These are phyloP conservation scores for Helicoverpa assulta DNA, from an alignment of 2,888 invertebrate genomes.

Conservation along the genomic window DNA sequence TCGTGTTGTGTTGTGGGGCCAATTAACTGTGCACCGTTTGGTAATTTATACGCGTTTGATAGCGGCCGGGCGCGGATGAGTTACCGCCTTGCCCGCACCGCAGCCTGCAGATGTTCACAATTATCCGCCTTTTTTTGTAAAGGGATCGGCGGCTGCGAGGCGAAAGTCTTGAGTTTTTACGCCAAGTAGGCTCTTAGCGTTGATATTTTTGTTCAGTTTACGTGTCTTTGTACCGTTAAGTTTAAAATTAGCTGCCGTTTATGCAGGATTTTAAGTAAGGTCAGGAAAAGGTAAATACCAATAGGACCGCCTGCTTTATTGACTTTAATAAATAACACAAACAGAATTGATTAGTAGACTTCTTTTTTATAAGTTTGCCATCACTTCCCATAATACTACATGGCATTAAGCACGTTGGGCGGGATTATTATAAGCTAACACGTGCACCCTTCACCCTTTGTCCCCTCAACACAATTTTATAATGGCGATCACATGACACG, in stretches of 20 bases:
- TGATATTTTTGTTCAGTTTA: conserved; percentile 34
- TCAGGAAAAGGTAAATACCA: too few relatives aligned
- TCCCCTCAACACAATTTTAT: conserved; percentile 79
- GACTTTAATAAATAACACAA: neutral
- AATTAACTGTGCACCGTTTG: conserved; percentile 63
- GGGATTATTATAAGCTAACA: conserved; percentile 74
- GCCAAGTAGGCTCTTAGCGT: conserved; percentile 58
- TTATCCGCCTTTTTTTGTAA: conserved; percentile 73
- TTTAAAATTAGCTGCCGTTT: conserved; percentile 10
- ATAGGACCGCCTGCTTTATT: neutral
- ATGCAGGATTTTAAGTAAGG: neutral
- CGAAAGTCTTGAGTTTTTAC: conserved; percentile 67
- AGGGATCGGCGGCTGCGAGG: conserved; percentile 64
- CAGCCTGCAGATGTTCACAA: conserved; percentile 83
- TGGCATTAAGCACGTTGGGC: conserved; percentile 64
- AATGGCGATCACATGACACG: conserved; percentile 68
- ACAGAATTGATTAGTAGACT: conserved; percentile 31
- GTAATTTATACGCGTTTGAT: conserved; percentile 73
- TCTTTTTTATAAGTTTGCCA: conserved; percentile 41
- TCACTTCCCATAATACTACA: conserved; percentile 61
- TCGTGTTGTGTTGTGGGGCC: conserved; percentile 32
- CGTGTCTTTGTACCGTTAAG: conserved; percentile 25
- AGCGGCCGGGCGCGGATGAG: conserved; percentile 66
- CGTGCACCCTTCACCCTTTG: conserved; percentile 85
- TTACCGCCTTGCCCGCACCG: conserved; percentile 62